Base-by-base conservation (phyloP, 2,113 vertebrate species). In the Trachemys scripta region DNA sequence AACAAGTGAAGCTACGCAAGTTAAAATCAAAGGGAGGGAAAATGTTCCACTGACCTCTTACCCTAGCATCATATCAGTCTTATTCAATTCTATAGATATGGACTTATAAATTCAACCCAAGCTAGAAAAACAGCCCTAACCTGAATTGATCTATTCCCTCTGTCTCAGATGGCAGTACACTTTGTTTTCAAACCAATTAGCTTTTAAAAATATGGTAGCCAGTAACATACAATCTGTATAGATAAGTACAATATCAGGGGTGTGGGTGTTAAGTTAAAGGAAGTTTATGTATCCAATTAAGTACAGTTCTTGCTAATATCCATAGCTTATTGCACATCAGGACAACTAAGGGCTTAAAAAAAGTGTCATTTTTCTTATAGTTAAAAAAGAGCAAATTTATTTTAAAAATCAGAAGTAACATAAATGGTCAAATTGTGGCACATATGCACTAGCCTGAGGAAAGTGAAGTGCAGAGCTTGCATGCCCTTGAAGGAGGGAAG, bases 111-210 rank as follows among this genome's bases (percentile, higher is more conserved):
- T 84, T 45, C 80, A 62, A 91, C 4, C 2, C 69, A 76, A 84
- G 91, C 2, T 1, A 1, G 4, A 69, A 2, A 2, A 25, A 12
- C 25, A 88, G 3, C 29, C 5, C 3, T 79, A 42, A n/a, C 45
- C 9, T 62, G 25, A 3, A 38, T n/a, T 11, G n/a, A 75, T 84
- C 51, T 20, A 25, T 87, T 90, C 62, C 31, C 35, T 89, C 86
- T 16, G 22, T 86, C 89, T 94, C 50, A 45, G 22, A 3, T 54
- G 3, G 5, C 51, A 49, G 51, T 35, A 16, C 75, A 10, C 0
- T 59, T 92, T 88, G 88, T 0, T 72, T 76, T 72, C 14, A 81
- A 81, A 87, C 59, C 72, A 83, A 27, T 35, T 29, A 19, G 25
- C 13, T 62, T 14, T 17, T 82, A 78, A 86, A 56, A 35, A 38